These are phyloP conservation scores for Ophion slaviceki DNA, from an alignment of 2,888 invertebrate species.

Conservation along the genomic window DNA sequence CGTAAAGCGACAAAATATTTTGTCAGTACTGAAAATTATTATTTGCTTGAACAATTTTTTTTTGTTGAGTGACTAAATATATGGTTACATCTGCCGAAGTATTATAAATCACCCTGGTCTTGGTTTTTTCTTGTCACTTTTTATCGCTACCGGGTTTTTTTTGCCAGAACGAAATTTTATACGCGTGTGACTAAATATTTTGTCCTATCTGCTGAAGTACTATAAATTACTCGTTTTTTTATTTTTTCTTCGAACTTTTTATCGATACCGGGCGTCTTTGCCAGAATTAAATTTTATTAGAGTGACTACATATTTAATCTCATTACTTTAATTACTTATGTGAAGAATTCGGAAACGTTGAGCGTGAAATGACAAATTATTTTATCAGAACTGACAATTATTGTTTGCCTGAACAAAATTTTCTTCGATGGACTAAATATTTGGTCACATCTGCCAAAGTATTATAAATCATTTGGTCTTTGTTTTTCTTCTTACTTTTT, in stretches of 20 bases:
- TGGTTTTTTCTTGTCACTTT: too few species aligned
- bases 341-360: constrained; percentile 17
- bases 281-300: constrained; percentile 8
- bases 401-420: constrained; percentile 13
- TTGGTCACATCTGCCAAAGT: constrained; percentile 11
- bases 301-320: constrained; percentile 5
- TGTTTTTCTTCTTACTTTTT: constrained; percentile 12
- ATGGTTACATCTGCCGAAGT: too few species aligned
- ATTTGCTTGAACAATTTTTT: constrained; percentile 12
- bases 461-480: background rate
- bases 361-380: constrained; percentile 20
- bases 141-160: too few species aligned
- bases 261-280: constrained; percentile 4
- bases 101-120: background rate
- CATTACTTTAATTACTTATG: constrained; percentile 5
- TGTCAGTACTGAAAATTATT: constrained; percentile 11
- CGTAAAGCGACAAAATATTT: constrained; percentile 17
- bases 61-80: background rate
- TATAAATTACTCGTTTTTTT: background rate
- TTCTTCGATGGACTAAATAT: background rate
- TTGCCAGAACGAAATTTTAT: too few species aligned
- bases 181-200: too few species aligned
- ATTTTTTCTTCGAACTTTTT: background rate
- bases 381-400: constrained; percentile 9
- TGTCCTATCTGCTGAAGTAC: background rate